phyloP scores from a whole-genome alignment of 92 coral and sea anemone genomes.

The Desmophyllum pertusum region DNA sequence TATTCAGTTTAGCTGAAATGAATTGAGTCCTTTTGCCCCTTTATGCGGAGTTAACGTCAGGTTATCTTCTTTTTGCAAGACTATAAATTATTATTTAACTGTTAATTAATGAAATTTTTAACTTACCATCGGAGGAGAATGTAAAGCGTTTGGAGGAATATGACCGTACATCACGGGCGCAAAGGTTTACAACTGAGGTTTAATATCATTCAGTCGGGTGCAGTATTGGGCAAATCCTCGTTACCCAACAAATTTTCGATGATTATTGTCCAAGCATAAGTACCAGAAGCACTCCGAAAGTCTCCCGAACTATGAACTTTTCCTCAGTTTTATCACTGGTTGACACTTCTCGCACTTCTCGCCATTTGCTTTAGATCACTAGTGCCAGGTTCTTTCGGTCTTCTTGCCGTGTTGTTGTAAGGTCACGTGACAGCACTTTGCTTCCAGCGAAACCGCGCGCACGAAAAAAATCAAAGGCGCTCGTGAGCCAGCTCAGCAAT shows the following conservation, averaged over 20 bases:
- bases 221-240: not conserved
- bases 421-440: no score
- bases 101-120: not conserved
- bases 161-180: slow-evolving; percentile 51
- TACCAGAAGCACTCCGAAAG: not conserved
- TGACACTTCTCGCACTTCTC: not conserved
- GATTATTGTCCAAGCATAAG: not conserved
- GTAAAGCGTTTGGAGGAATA: slow-evolving; percentile 33
- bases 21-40: not conserved
- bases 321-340: no score
- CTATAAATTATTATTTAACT: not conserved
- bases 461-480: no score
- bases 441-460: no score
- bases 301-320: not conserved
- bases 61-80: not conserved
- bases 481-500: no score
- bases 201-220: not conserved
- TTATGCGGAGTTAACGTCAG: not conserved
- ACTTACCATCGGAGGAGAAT: slow-evolving; percentile 41
- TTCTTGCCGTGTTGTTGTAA: no score
- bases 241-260: not conserved
- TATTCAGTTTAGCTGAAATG: no score
- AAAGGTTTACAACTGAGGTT: not conserved
- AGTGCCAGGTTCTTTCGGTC: no score
- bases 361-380: not conserved